Evolutionary conservation across 2,113 vertebrate genomes (phyloP).

Genomic region (Centrocercus urophasianus): DNA sequence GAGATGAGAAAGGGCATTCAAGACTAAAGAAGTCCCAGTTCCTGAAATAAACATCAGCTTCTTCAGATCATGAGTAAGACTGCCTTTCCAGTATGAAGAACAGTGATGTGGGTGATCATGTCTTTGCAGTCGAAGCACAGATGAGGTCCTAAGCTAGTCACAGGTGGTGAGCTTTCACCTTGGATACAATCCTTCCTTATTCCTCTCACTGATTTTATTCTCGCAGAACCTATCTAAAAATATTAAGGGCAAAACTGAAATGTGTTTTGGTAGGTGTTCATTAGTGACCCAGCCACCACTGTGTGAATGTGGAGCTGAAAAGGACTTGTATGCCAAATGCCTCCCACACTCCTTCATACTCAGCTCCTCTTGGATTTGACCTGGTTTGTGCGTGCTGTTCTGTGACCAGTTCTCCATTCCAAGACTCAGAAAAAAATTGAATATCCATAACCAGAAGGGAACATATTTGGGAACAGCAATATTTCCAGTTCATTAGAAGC

Average conservation of each 20-base stretch:
- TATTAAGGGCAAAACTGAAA: background rate
- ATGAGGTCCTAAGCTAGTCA: background rate
- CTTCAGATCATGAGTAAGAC: background rate
- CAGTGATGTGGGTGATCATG: background rate
- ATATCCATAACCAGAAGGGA: background rate
- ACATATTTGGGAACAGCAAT: background rate
- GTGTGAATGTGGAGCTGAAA: background rate
- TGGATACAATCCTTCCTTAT: rapidly evolving
- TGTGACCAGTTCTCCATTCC: background rate
- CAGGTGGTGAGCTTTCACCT: background rate
- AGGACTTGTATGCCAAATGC: background rate
- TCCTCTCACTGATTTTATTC: background rate
- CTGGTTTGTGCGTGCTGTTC: background rate
- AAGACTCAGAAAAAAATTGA: background rate
- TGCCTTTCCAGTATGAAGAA: background rate
- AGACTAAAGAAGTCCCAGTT: background rate
- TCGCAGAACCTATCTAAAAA: background rate
- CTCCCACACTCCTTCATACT: background rate
- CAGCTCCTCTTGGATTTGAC: background rate
- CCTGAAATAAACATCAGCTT: background rate
- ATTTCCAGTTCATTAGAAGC: background rate
- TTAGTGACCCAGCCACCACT: background rate
- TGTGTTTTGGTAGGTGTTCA: background rate
- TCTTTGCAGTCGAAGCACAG: background rate
- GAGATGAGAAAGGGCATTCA: background rate